Conservation (phyloP, 2,888 invertebrate genomes). For the Tuta absoluta region DNA sequence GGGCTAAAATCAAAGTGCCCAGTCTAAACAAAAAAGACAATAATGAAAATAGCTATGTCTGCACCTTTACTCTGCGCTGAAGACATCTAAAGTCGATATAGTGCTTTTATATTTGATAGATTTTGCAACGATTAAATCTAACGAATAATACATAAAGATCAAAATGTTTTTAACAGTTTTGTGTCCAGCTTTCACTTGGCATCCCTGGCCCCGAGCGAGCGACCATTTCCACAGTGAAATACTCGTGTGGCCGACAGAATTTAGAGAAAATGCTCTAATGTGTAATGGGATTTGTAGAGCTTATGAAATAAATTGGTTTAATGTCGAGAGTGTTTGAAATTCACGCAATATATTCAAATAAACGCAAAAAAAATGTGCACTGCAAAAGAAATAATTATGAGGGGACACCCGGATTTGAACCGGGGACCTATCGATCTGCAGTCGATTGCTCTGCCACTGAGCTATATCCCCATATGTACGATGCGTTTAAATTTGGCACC, state of each 20-base stretch:
- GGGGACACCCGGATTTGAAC: conserved; percentile 79
- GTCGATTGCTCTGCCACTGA: conserved; percentile 79
- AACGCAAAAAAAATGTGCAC: not conserved
- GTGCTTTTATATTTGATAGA: too few relatives aligned
- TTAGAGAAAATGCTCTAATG: conserved; percentile 12
- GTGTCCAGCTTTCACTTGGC: too few relatives aligned
- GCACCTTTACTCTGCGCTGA: too few relatives aligned
- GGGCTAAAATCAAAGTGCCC: too few relatives aligned
- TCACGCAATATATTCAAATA: too few relatives aligned
- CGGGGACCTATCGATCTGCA: conserved; percentile 79
- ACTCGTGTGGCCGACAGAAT: conserved; percentile 11
- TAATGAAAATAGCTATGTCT: too few relatives aligned
- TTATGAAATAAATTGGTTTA: not conserved
- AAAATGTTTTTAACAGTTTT: too few relatives aligned
- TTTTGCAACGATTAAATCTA: too few relatives aligned
- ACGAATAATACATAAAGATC: too few relatives aligned
- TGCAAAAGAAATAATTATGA: conserved; percentile 31
- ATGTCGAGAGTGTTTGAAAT: not conserved
- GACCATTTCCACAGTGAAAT: not conserved
- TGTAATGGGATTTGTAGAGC: conserved; percentile 8
- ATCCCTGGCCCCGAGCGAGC: not conserved
- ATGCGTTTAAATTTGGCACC: not conserved
- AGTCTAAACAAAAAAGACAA: too few relatives aligned
- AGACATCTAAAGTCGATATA: too few relatives aligned
- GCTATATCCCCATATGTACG: conserved; percentile 60